Base-by-base conservation (phyloP, 2,888 invertebrate genomes). In the Cryptus armator region DNA sequence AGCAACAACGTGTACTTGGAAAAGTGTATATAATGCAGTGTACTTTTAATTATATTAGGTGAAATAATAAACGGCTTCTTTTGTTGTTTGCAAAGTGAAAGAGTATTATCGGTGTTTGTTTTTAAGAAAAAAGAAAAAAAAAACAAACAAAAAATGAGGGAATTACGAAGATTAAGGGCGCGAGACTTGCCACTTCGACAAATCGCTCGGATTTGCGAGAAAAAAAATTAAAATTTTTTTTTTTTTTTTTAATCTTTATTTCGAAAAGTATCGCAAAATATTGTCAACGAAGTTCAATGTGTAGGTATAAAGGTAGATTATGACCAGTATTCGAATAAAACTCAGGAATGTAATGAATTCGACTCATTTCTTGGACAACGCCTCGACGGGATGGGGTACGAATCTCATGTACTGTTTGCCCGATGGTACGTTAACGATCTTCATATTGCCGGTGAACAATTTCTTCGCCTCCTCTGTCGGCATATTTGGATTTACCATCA, bases 401-500 rank as follows among this genome's bases (percentile, higher is more conserved):
- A 96, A 95, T 84, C 98, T 96, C 85, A 99, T 94, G 92, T 99
- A 99, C 1, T 94, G 93, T 93, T 97, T 98, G 59, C 98, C 98
- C 0, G 99, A 99, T 0, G 99, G 99, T 87, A 99, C 93, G 5
- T 95, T 94, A 9, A 97, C 93, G 3, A 95, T 95, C 43, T 96
- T 96, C 10, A 97, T 95, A 12, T 96, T 96, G 72, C 95, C 94
- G 0, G 98, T 97, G 93, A 98, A 99, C 48, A 96, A 93, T 76
- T 94, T 94, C 29, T 95, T 94, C 4, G 97, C 95, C 89, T 98
- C 96, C 19, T 96, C 96, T 5, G 96, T 95, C 0, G 96, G 94
- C 0, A 99, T 94, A 0, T 96, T 96, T 0, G 99, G 99, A 86
- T 98, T 94, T 44, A 99, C 97, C 99, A 99, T 99, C 88, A 98